These are phyloP conservation scores for Lepidonotus clava DNA, from an alignment of 2,888 invertebrate genomes.

Conservation along the genomic window DNA sequence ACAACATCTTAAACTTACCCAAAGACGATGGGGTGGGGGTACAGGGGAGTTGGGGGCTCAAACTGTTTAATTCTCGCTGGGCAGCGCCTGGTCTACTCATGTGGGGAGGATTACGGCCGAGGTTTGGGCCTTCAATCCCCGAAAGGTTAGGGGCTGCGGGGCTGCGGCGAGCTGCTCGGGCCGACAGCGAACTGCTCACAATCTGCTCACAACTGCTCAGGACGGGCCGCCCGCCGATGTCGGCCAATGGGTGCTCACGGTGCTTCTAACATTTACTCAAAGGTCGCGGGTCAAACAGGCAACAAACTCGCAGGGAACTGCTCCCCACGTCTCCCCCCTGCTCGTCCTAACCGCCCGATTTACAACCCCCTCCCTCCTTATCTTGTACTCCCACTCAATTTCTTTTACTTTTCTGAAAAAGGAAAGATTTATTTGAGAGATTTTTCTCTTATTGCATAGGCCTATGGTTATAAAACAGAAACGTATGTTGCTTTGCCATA, in stretches of 20 bases:
- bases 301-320: neutral
- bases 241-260: slow-evolving; percentile 7
- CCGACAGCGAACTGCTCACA: neutral
- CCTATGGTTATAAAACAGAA: too few relatives aligned
- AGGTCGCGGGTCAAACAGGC: slow-evolving; percentile 18
- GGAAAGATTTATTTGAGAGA: too few relatives aligned
- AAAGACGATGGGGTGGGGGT: too few relatives aligned
- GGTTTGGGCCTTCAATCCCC: slow-evolving; percentile 6
- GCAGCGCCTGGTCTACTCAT: slow-evolving; percentile 1
- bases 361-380: too few relatives aligned
- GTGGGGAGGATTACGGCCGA: slow-evolving; percentile 14
- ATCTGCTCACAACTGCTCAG: neutral
- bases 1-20: neutral
- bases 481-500: too few relatives aligned
- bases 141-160: neutral
- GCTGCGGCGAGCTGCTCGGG: neutral
- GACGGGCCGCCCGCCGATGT: neutral
- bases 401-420: too few relatives aligned
- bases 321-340: too few relatives aligned
- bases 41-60: too few relatives aligned
- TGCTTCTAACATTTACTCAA: slow-evolving; percentile 22
- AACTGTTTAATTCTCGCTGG: neutral
- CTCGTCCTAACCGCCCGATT: neutral
- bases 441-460: too few relatives aligned
- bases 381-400: too few relatives aligned